Evolutionary conservation across 2,113 vertebrate genomes (phyloP).

Genomic region (Thamnophis sirtalis): DNA sequence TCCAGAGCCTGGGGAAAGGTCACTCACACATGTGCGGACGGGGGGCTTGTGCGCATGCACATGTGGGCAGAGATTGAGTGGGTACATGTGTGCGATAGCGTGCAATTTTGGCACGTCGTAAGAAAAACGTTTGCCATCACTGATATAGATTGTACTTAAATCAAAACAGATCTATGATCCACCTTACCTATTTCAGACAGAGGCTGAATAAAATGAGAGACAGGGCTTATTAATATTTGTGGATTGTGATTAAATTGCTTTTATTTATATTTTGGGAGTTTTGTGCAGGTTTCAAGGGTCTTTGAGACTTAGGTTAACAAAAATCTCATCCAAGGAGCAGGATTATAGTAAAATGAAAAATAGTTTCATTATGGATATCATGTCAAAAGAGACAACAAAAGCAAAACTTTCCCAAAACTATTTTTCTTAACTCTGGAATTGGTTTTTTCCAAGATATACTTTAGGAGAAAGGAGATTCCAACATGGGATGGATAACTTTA

Average conservation of each 20-base stretch:
- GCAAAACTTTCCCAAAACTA: neutral
- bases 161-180: neutral
- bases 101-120: too few species aligned
- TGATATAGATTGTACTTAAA: neutral
- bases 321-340: neutral
- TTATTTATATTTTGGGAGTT: neutral
- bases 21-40: too few species aligned
- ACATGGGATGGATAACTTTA: neutral
- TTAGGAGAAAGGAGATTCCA: neutral
- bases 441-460: neutral
- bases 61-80: too few species aligned
- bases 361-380: neutral
- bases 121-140: too few species aligned
- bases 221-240: neutral
- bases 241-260: neutral
- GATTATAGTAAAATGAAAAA: neutral
- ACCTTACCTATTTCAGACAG: neutral
- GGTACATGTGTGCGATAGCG: too few species aligned
- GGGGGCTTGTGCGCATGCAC: too few species aligned
- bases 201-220: neutral
- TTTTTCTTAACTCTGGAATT: conserved; percentile 1
- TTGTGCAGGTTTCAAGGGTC: neutral
- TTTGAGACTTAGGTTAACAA: neutral
- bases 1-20: too few species aligned
- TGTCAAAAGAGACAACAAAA: neutral